Evolutionary conservation across 2,113 vertebrate genomes (phyloP).

Genomic region (Cryptoleucopteryx plumbea): DNA sequence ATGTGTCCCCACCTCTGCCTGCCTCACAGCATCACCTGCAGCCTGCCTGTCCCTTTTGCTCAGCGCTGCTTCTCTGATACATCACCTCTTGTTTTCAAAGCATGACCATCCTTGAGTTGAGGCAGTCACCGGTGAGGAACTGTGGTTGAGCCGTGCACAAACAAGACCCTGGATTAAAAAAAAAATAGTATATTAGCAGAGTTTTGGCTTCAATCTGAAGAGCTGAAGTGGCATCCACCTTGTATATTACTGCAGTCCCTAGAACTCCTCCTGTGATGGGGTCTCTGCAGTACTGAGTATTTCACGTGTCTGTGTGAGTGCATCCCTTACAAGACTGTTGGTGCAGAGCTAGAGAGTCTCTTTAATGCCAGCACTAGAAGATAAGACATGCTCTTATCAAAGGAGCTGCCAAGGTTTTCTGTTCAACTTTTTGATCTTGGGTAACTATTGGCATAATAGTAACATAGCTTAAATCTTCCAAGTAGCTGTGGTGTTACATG

Average conservation of each 20-base stretch:
- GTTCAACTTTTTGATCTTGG: slow-evolving; percentile 8
- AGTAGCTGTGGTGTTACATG: background rate
- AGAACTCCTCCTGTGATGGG: background rate
- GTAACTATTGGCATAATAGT: slow-evolving; percentile 1
- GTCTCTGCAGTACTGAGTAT: background rate
- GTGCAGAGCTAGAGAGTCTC: background rate
- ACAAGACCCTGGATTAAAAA: background rate
- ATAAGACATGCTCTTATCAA: background rate
- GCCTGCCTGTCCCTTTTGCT: background rate
- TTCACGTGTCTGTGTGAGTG: background rate
- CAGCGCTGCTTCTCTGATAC: background rate
- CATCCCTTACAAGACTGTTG: background rate
- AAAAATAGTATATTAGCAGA: background rate
- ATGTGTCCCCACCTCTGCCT: background rate
- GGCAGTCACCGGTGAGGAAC: background rate
- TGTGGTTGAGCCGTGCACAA: background rate
- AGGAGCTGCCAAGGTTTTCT: slow-evolving; percentile 9
- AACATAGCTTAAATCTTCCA: background rate
- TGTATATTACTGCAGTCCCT: background rate
- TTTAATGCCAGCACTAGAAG: background rate
- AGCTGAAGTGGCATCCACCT: background rate
- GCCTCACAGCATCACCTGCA: background rate
- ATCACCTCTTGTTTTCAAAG: background rate
- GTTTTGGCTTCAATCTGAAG: slow-evolving; percentile 5
- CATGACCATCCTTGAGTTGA: background rate